A percentile compares a stretch with the other conserved stretches of the same genome.
phyloP scores from a whole-genome alignment of 2,888 invertebrate genomes.

The Alloplasta piceator region DNA sequence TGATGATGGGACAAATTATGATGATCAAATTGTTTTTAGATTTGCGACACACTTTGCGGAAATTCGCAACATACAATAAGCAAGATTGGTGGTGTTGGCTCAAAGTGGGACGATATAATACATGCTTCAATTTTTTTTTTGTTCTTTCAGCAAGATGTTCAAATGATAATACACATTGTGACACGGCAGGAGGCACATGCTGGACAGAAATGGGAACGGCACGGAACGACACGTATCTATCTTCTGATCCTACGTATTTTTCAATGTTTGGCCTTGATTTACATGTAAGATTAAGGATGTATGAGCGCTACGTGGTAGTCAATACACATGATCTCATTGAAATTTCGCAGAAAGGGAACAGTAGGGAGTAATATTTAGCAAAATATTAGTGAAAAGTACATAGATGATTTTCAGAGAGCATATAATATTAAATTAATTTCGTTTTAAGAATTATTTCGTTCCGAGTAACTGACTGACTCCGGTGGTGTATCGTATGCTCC shows the following conservation, averaged over 20 bases:
- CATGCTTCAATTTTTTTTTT: conserved; percentile 46
- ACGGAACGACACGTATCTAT: conserved; percentile 49
- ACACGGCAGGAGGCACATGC: conserved; percentile 65
- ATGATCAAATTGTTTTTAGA: conserved; percentile 19
- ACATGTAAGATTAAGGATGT: background rate
- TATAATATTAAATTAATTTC: too few species aligned
- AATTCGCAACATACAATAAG: conserved; percentile 49
- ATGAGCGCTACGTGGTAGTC: too few species aligned
- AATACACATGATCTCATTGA: too few species aligned
- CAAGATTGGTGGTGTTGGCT: conserved; percentile 15
- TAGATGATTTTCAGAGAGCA: too few species aligned
- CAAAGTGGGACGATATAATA: background rate
- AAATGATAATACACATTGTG: conserved; percentile 57
- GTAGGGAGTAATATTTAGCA: too few species aligned
- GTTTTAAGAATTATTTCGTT: too few species aligned
- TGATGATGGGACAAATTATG: background rate
- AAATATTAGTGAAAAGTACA: too few species aligned
- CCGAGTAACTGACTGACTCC: too few species aligned
- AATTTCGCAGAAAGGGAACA: too few species aligned
- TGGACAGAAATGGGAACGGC: conserved; percentile 64
- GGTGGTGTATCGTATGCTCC: too few species aligned
- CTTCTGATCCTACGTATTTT: background rate
- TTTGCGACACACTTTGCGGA: conserved; percentile 43
- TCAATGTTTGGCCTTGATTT: background rate
- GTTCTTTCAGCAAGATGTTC: conserved; percentile 44